phyloP scores from a whole-genome alignment of 1,140 invertebrate species.

The Tenebrio molitor region DNA sequence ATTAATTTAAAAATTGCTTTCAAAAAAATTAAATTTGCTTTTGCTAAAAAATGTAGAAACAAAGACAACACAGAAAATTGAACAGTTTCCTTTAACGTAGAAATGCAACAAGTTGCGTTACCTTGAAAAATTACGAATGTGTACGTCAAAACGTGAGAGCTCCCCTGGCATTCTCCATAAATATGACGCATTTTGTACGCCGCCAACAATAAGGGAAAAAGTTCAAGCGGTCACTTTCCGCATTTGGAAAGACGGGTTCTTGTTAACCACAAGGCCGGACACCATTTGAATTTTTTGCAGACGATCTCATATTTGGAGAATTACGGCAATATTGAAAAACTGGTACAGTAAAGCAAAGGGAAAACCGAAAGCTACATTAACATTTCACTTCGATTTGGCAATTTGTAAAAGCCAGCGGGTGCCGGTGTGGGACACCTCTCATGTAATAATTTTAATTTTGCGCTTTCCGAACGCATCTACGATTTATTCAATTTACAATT shows the following conservation, averaged over 20 bases:
- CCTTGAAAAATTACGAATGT: no score
- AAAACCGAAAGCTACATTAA: not conserved
- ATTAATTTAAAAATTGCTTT: no score
- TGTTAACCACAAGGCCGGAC: constrained; percentile 15
- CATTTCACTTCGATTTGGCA: not conserved
- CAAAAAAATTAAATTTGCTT: no score
- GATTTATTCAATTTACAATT: not conserved
- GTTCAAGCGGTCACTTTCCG: constrained; percentile 21
- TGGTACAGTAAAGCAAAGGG: not conserved
- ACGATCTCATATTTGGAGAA: constrained; percentile 8
- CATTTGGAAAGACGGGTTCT: constrained; percentile 37
- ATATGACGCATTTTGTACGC: not conserved
- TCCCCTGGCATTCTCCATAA: not conserved
- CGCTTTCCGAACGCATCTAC: no score
- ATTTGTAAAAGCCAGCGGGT: not conserved
- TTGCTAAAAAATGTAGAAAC: no score
- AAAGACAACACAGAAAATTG: no score
- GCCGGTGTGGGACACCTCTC: not conserved
- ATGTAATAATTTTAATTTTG: not conserved
- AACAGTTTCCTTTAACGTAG: no score
- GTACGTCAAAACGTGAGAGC: no score
- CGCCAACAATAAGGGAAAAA: not conserved
- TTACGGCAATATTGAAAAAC: constrained; percentile 4
- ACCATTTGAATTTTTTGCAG: constrained; percentile 23
- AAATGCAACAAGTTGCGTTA: no score